These are phyloP conservation scores for Pentalonia nigronervosa DNA, from an alignment of 1,140 invertebrate genomes.

Conservation along the genomic window DNA sequence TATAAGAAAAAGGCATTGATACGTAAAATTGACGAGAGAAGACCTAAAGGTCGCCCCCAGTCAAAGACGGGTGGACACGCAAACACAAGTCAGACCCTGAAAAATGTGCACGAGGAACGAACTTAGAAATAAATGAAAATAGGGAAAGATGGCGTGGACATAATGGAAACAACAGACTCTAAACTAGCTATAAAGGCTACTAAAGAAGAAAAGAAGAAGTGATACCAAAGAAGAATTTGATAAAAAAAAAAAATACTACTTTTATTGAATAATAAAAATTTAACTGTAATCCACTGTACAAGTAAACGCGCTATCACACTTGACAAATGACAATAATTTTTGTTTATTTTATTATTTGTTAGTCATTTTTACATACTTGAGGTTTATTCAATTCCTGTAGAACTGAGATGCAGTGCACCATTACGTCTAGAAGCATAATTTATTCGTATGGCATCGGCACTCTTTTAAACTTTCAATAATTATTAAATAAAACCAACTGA, in stretches of 20 bases:
- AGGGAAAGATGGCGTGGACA: background rate
- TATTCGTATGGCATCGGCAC: slow-evolving; percentile 51
- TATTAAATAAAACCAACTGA: background rate
- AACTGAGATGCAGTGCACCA: slow-evolving; percentile 43
- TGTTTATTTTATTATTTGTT: background rate
- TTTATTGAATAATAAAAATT: background rate
- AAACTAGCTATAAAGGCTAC: background rate
- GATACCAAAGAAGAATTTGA: background rate
- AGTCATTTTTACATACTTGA: background rate
- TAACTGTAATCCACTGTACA: background rate
- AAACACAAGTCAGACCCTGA: background rate
- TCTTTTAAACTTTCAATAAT: slow-evolving; percentile 24
- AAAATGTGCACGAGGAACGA: background rate
- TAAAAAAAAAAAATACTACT: background rate
- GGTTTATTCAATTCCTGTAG: background rate
- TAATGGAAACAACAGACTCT: background rate
- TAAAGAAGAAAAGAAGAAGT: background rate
- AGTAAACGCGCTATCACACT: background rate
- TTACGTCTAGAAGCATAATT: slow-evolving; percentile 54
- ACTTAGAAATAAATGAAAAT: background rate
- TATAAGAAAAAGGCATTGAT: background rate
- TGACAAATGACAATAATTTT: background rate
- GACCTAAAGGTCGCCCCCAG: background rate
- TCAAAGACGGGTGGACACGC: background rate
- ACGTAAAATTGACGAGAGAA: background rate